Evolutionary conservation across 2,888 invertebrate genomes (phyloP).

Genomic region (Habrosyne pyritoides): DNA sequence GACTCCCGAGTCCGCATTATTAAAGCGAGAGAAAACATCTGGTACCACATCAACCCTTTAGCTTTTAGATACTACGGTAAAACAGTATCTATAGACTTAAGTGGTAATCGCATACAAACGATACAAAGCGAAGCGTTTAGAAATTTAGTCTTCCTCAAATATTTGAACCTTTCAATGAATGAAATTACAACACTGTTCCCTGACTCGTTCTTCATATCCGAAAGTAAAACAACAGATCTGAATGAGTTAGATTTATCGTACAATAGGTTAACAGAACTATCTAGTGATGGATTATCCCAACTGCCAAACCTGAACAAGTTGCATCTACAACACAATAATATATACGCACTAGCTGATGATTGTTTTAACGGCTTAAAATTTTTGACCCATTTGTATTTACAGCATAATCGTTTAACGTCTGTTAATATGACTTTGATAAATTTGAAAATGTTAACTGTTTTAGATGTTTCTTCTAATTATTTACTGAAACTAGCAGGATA

Average conservation of each 20-base stretch:
- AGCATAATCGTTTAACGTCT: slow-evolving; percentile 50
- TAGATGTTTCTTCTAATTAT: slow-evolving; percentile 59
- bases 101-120: slow-evolving; percentile 47
- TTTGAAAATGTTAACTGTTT: slow-evolving; percentile 46
- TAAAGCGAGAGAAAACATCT: slow-evolving; percentile 44
- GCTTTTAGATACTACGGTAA: slow-evolving; percentile 60
- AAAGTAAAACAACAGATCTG: slow-evolving; percentile 33
- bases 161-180: slow-evolving; percentile 62
- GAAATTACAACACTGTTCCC: slow-evolving; percentile 43
- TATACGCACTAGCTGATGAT: slow-evolving; percentile 48
- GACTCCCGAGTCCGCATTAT: slow-evolving; percentile 61
- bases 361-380: slow-evolving; percentile 47
- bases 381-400: slow-evolving; percentile 45
- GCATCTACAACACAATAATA: slow-evolving; percentile 54
- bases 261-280: slow-evolving; percentile 48
- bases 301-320: slow-evolving; percentile 45
- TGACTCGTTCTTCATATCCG: slow-evolving; percentile 43
- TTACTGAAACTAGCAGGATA: slow-evolving; percentile 49
- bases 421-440: slow-evolving; percentile 56
- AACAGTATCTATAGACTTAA: slow-evolving; percentile 45
- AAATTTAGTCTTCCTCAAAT: slow-evolving; percentile 36
- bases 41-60: slow-evolving; percentile 45
- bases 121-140: slow-evolving; percentile 55
- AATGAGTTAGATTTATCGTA: slow-evolving; percentile 55
- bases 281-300: slow-evolving; percentile 38